Evolutionary conservation across 2,888 invertebrate species (phyloP), one percentile per base, ranked within the genome.

Genomic region (Lepeophtheirus nordmannii): DNA sequence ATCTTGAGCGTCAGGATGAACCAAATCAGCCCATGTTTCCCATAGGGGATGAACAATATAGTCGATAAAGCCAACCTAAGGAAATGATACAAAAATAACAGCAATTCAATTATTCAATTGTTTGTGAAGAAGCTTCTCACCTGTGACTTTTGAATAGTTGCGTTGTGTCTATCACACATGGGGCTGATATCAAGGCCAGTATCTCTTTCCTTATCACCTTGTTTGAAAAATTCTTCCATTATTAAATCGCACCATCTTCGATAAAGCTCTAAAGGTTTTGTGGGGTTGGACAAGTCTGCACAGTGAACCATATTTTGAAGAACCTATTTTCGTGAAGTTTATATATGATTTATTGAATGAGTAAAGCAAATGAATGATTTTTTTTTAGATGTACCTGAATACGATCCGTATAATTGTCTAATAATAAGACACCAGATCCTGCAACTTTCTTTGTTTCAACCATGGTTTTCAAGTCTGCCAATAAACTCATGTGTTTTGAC

Each of bases 11-110:
- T 98, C 97, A 2, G 98, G 97, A 78, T 96, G 94, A 61, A 98
- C 97, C 70, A 98, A 81, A 77, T 98, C 97, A 12, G 93, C 96
- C 98, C 98, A 98, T 65, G 97, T 97, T 78, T 98, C 98, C 93
- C 96, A 99, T 69, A 99, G 80, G 1, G 98, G 98, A 79, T 98
- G 97, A 56, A 97, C 97, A 75, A 98, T 98, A 78, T 96, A 98
- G 80, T 98, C 97, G 76, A 98, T 98, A 77, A 98, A 98, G 72
- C 96, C 96, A 75, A 98, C 94, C 83, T 84, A 74, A 2, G 60
- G 41, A n/a, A 39, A 17, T 53, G 8, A 53, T 20, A 53, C n/a
- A 53, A 53, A 20, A n/a, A 17, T 53, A 53, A 53, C 7, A 5
- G 7, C 53, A n/a, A n/a, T 20, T 53, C 8, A n/a, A 8, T 53